Base-by-base conservation (phyloP, 2,797 vertebrate species). In the Hydrolagus colliei region DNA sequence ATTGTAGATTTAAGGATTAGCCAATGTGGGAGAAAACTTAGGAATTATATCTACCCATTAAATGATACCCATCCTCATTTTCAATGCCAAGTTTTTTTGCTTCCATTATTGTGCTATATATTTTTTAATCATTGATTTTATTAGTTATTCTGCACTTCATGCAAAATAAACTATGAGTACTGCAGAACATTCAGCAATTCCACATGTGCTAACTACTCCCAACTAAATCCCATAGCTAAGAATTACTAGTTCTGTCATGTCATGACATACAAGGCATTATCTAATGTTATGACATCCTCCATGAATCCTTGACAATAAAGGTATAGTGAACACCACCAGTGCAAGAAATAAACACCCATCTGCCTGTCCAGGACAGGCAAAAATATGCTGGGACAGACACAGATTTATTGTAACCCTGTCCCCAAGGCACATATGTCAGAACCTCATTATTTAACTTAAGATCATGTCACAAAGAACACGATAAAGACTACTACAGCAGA, bases 221-320 rank as follows among this genome's bases (percentile, higher is more conserved):
- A 77, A 61, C 8, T 61, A 77, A 77, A 77, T 77, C 18, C 52
- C 75, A 61, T 61, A n/a, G 75, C 75, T 11, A 61, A 61, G 52
- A 20, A 16, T 52, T 61, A 61, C 1, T 61, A 18, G 4, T 77
- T 76, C n/a, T 61, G 75, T 77, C 75, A 77, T 77, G 75, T 22
- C 52, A 77, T 77, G 75, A 11, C 52, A 77, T 59, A 77, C 75
- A 77, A 77, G 75, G n/a, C 75, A 61, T 12, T 20, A 20, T 77
- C 75, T n/a, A 61, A 61, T 77, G 75, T 77, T 77, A n/a, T 77
- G 75, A 77, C 75, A 77, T 41, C 41, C 52, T 77, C 74, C 75
- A 77, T 77, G 75, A 20, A 77, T 59, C 52, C 75, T 10, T 77
- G 14, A 77, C 52, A 77, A 77, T 77, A 11, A 77, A 77, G 41